phyloP scores from a whole-genome alignment of 2,797 vertebrate genomes.

The Aselliscus stoliczkanus region DNA sequence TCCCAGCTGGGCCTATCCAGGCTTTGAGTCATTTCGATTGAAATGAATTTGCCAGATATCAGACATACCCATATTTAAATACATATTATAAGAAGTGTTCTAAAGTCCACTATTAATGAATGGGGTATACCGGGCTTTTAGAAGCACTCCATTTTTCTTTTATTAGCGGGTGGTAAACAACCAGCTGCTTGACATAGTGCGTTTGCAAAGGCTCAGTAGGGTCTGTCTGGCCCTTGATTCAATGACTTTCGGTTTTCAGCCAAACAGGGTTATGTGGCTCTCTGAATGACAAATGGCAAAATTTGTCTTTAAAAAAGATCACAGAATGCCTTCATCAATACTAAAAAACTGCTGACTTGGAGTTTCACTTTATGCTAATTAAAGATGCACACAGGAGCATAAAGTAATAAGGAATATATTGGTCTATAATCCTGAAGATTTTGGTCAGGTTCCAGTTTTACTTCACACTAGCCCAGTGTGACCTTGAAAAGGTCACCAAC shows the following conservation, averaged over 20 bases:
- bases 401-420: not conserved
- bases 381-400: not conserved
- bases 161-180: not conserved
- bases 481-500: not conserved
- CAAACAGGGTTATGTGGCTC: not conserved
- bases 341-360: not conserved
- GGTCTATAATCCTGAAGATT: not conserved
- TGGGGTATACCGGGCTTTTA: not conserved
- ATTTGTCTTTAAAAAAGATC: conserved; percentile 1
- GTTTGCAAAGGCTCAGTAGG: not conserved
- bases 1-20: not conserved
- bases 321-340: not conserved
- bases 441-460: not conserved
- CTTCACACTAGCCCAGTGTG: not conserved
- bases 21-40: not conserved
- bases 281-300: not conserved
- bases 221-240: not conserved
- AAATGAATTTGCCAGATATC: conserved; percentile 16
- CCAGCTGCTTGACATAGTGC: not conserved
- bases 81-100: not conserved
- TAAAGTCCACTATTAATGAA: not conserved
- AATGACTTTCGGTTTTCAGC: not conserved
- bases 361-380: conserved; percentile 5
- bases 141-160: not conserved
- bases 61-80: conserved; percentile 52